These are phyloP conservation scores for Dascillus cervinus DNA, from an alignment of 2,888 invertebrate genomes.

Conservation along the genomic window DNA sequence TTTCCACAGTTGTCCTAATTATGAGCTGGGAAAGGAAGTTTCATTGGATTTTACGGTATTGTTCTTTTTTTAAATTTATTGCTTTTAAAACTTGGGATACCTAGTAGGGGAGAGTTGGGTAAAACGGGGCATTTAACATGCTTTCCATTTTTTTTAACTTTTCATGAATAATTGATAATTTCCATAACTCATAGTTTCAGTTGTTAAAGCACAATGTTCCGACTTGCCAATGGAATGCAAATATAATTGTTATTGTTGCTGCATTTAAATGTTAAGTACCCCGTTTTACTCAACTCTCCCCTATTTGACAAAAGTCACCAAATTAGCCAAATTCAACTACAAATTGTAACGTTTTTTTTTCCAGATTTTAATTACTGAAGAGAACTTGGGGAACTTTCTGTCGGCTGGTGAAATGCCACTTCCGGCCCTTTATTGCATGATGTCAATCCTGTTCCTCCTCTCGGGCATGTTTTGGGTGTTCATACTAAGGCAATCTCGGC, in stretches of 20 bases:
- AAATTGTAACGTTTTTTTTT: constrained; percentile 13
- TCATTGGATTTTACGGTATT: constrained; percentile 65
- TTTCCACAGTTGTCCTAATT: constrained; percentile 88
- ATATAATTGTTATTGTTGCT: no score
- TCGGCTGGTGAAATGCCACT: constrained; percentile 96
- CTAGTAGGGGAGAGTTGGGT: no score
- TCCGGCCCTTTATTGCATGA: constrained; percentile 85
- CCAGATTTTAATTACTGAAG: constrained; percentile 81
- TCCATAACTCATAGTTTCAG: no score
- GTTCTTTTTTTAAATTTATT: constrained; percentile 3
- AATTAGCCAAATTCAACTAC: no score
- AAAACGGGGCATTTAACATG: no score
- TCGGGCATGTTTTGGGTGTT: constrained; percentile 92
- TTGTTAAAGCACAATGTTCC: no score
- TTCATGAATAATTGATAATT: no score
- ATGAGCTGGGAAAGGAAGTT: constrained; percentile 44
- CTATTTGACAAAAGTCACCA: no score
- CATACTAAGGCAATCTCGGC: constrained; percentile 61
- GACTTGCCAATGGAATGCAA: no score
- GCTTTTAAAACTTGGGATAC: constrained; percentile 2
- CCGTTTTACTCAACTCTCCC: no score
- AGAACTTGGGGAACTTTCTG: constrained; percentile 79
- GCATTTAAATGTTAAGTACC: no score
- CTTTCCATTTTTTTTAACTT: no score
- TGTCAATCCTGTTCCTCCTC: constrained; percentile 81